A percentile compares a stretch with the other conserved stretches of the same genome.
Conservation (phyloP, 2,113 vertebrate species). For the Vimba vimba region DNA sequence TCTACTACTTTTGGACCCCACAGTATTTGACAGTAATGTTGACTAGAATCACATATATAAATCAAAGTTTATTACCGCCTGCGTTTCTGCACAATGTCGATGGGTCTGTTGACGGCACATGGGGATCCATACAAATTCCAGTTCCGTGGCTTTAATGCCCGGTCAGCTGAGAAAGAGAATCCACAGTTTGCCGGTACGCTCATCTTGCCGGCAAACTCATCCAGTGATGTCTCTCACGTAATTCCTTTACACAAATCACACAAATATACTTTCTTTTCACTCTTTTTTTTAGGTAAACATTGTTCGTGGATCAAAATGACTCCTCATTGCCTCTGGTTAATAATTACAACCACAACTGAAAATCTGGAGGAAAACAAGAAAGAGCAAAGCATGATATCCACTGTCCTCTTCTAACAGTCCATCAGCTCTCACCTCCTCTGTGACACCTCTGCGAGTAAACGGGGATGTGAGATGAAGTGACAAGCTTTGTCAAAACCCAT, state of each 20-base stretch:
- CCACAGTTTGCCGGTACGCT: slow-evolving; percentile 76
- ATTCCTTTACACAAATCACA: not conserved
- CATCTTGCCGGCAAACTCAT: slow-evolving; percentile 62
- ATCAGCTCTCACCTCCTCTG: slow-evolving; percentile 11
- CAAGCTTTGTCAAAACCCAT: slow-evolving; percentile 10
- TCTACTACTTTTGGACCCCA: not conserved
- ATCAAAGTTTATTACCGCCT: slow-evolving; percentile 76
- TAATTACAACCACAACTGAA: not conserved
- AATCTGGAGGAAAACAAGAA: not conserved
- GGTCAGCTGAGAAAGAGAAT: slow-evolving; percentile 68
- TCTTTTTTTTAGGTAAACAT: slow-evolving; percentile 45
- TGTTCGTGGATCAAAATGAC: slow-evolving; percentile 29
- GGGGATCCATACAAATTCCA: slow-evolving; percentile 76
- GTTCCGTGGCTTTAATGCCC: slow-evolving; percentile 65
- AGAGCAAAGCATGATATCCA: not conserved
- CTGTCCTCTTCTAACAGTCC: not conserved
- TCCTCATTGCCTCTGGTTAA: slow-evolving; percentile 36
- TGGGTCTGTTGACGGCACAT: slow-evolving; percentile 79
- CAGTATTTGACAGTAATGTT: not conserved
- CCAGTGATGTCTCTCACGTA: slow-evolving; percentile 12
- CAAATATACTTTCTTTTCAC: slow-evolving; percentile 55
- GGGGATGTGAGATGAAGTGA: not conserved
- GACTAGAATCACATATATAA: slow-evolving; percentile 49
- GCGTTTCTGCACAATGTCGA: slow-evolving; percentile 79
- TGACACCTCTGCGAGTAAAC: not conserved